Evolutionary conservation across 2,888 invertebrate genomes (phyloP).

Genomic region (Pediacus dermestoides): DNA sequence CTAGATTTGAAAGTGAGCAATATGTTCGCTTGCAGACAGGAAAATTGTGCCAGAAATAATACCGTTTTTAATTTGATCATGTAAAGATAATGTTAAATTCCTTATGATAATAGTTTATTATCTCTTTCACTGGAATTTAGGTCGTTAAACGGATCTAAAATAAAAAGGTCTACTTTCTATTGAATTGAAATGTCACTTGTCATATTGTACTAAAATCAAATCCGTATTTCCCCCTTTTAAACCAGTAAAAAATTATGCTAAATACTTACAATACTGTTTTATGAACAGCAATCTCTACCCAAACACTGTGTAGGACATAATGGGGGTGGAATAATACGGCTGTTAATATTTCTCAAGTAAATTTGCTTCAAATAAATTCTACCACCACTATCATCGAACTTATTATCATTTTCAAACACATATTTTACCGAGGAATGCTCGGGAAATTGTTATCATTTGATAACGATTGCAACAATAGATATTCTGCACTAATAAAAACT

Average conservation of each 20-base stretch:
- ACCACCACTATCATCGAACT: too few species aligned
- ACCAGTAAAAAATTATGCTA: slow-evolving; percentile 13
- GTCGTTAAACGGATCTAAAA: slow-evolving; percentile 48
- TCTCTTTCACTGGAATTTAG: slow-evolving; percentile 43
- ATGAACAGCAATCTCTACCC: slow-evolving; percentile 42
- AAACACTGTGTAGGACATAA: slow-evolving; percentile 40
- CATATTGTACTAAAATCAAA: slow-evolving; percentile 28
- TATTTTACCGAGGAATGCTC: slow-evolving; percentile 27
- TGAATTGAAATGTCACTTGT: slow-evolving; percentile 44
- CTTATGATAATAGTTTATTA: slow-evolving; percentile 32
- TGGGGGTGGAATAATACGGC: slow-evolving; percentile 18
- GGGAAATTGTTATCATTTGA: too few species aligned
- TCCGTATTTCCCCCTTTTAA: slow-evolving; percentile 14
- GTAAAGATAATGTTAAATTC: slow-evolving; percentile 22
- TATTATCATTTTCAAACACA: slow-evolving; percentile 36
- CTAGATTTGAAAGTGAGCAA: slow-evolving; percentile 23
- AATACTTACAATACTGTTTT: slow-evolving; percentile 46
- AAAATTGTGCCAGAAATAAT: slow-evolving; percentile 15
- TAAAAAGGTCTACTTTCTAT: slow-evolving; percentile 44
- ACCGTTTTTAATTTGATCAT: slow-evolving; percentile 20
- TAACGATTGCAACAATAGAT: slow-evolving; percentile 22
- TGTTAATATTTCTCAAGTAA: slow-evolving; percentile 23
- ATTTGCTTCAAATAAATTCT: slow-evolving; percentile 27
- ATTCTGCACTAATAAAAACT: slow-evolving; percentile 22
- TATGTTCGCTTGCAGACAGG: slow-evolving; percentile 18